These are phyloP conservation scores for Cryptocephalus primarius DNA, from an alignment of 2,888 invertebrate species.

Conservation along the genomic window DNA sequence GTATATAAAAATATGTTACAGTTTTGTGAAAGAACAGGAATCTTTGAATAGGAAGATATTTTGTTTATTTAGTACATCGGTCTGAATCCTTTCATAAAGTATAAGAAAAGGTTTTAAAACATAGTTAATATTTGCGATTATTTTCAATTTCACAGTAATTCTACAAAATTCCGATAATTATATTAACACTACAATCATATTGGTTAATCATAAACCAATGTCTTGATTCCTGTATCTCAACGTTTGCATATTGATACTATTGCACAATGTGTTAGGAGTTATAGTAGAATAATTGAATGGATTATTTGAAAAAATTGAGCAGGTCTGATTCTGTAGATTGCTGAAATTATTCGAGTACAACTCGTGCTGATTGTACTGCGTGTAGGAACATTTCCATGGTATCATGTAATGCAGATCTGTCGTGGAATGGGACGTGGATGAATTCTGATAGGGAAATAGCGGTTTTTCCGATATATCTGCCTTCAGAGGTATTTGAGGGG, in stretches of 20 bases:
- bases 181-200: too few relatives aligned
- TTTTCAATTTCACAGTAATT: too few relatives aligned
- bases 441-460: conserved; percentile 22
- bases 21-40: too few relatives aligned
- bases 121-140: too few relatives aligned
- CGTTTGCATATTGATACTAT: conserved; percentile 27
- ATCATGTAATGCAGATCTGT: conserved; percentile 33
- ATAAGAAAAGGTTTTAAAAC: too few relatives aligned
- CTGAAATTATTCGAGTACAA: conserved; percentile 25
- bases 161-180: too few relatives aligned
- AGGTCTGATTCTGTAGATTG: conserved; percentile 23
- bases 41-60: too few relatives aligned
- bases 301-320: conserved; percentile 26
- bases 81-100: too few relatives aligned
- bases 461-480: conserved; percentile 25
- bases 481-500: conserved; percentile 25
- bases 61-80: too few relatives aligned
- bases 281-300: conserved; percentile 29
- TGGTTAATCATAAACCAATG: conserved; percentile 22
- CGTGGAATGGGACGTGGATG: conserved; percentile 10
- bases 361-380: conserved; percentile 30
- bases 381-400: conserved; percentile 35
- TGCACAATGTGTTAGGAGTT: conserved; percentile 25
- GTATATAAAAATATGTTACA: too few relatives aligned
- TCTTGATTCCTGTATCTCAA: conserved; percentile 31